Evolutionary conservation across 2,797 vertebrate species (phyloP), one percentile per base, ranked within the genome.

Genomic region (Notolabrus celidotus): DNA sequence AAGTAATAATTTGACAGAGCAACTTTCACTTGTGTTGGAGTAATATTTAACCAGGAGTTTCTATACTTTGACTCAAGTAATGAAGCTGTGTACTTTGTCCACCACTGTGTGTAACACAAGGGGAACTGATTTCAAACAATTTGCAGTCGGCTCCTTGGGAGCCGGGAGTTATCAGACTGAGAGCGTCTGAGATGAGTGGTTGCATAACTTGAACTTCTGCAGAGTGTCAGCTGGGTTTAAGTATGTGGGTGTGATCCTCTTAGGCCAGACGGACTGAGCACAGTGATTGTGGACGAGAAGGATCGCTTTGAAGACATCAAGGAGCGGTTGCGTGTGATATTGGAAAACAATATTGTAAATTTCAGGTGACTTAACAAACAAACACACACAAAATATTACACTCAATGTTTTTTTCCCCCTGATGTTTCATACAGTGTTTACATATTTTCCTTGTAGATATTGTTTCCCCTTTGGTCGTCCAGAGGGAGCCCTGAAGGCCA

Each of bases 261-360:
- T 88, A 99, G 98, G 94, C 98, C 98, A 31, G 98, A 99, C 5
- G 98, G 98, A 85, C 96, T 99, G 67, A 98, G 96, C 93, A 99
- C 98, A 2, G 98, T 99, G 88, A 97, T 95, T 0, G 96, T 99
- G 68, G 98, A 99, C 19, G 98, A 99, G 91, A 99, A 99, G 83
- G 98, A 99, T 4, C 96, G 96, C 61, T 99, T 99, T 10, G 98
- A 99, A 86, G 98, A 99, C 87, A 99, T 99, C 93, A 99, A 99
- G 93, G 98, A 99, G 85, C 92, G 96, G 77, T 96, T 99, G 84
- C 96, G 97, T 58, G 95, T 99, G 83, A 95, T 99, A 74, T 85
- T 99, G 93, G 98, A 99, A 93, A 99, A 97, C 90, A 95, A 99
- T 93, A 99, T 99, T 91, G 98, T 97, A 60, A 97, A 99, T 94